Evolutionary conservation across 1,140 invertebrate species (phyloP), one percentile per base, ranked within the genome.

Genomic region (Drosophila dunni): DNA sequence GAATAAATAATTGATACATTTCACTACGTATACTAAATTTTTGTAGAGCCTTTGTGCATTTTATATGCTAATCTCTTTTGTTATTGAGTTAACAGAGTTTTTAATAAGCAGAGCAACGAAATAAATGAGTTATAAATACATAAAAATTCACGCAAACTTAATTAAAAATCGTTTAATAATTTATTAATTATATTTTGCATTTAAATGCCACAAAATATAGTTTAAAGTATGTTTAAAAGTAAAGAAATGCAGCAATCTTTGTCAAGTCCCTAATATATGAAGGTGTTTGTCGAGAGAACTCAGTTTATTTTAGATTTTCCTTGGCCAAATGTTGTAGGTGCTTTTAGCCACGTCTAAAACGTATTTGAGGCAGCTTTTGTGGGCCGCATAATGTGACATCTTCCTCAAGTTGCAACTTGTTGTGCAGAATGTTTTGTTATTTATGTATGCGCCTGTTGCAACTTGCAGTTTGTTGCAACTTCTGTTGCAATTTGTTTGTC

Each of bases 361-460:
- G 68, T 79, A 76, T 77, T 67, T 70, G 64, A 42, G 34, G 69
- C 66, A 79, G 89, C 68, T 86, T 88, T 68, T 77, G 50, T 33
- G 38, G 48, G 66, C 63, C 77, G 83, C 83, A 82, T 88, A 88
- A 83, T 89, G 84, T 89, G 84, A 89, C 83, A 86, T 83, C 75
- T 89, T 83, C 54, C 51, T 48, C 62, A 58, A 40, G 51, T 79
- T 75, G 64, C 62, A 58, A 40, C 57, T 79, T 75, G 64, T 69
- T 86, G 71, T 65, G 60, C 64, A 79, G 69, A 74, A 83, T 89
- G 83, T 88, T 88, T 79, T 62, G 69, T 88, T 89, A 80, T 88
- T 88, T 88, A 88, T 88, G 79, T 89, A 78, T 83, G 84, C 76
- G 83, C 83, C 83, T 88, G 83, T 88, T 88, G 83, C 83, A 83